Percentiles rank a stretch among this genome's conserved stretches.
These are phyloP conservation scores for Drosophila ustulata DNA, from an alignment of 2,888 invertebrate species.

Conservation along the genomic window DNA sequence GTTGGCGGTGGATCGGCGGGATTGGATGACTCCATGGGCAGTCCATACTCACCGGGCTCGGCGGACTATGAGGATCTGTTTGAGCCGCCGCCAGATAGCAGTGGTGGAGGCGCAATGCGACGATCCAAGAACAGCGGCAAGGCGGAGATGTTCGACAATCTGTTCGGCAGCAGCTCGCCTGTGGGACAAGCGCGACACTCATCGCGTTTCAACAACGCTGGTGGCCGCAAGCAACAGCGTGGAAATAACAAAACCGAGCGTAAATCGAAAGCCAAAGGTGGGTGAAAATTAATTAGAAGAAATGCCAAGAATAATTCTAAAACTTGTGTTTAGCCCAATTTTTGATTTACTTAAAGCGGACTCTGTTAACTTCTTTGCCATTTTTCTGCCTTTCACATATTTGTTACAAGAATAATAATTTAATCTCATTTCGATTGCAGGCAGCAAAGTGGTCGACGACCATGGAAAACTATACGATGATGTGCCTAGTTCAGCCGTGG, in stretches of 20 bases:
- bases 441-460: constrained; percentile 89
- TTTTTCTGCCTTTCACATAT: constrained; percentile 18
- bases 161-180: constrained; percentile 87
- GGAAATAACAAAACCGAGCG: constrained; percentile 59
- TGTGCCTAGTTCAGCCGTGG: constrained; percentile 95
- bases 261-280: constrained; percentile 84
- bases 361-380: constrained; percentile 19
- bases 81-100: constrained; percentile 88
- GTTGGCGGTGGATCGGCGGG: constrained; percentile 19
- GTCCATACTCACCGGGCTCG: constrained; percentile 96
- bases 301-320: not conserved
- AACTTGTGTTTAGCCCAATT: not conserved
- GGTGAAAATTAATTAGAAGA: constrained; percentile 39
- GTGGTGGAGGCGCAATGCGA: constrained; percentile 47
- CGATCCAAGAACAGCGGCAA: constrained; percentile 64
- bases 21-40: constrained; percentile 88
- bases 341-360: not conserved
- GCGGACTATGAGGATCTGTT: constrained; percentile 95
- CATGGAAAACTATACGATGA: constrained; percentile 94
- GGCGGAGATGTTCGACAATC: constrained; percentile 87
- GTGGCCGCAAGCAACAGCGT: constrained; percentile 57
- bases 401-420: not conserved
- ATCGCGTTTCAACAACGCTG: constrained; percentile 60
- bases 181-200: constrained; percentile 70
- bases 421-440: constrained; percentile 74